Conservation (phyloP, 2,113 vertebrate species). For the Peromyscus leucopus region DNA sequence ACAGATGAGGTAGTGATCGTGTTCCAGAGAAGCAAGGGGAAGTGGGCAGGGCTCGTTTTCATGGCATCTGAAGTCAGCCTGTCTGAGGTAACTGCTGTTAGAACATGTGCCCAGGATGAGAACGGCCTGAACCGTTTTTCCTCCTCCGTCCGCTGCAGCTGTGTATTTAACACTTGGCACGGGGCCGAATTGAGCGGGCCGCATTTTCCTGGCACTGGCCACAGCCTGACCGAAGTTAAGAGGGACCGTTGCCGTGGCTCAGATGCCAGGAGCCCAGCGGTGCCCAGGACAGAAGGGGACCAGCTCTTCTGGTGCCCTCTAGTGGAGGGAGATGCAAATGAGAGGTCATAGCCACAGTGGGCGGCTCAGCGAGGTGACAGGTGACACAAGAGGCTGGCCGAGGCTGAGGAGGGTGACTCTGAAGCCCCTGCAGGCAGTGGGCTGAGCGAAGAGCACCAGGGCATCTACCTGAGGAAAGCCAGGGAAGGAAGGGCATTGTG, state of each 20-base stretch:
- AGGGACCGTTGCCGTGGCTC: no score
- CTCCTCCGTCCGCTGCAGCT: not conserved
- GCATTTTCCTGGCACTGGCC: rapidly evolving
- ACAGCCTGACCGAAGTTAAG: not conserved
- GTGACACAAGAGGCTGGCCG: no score
- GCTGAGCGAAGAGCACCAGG: not conserved
- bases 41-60: not conserved
- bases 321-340: not conserved
- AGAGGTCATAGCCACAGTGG: no score
- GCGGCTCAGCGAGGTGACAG: no score
- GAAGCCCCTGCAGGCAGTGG: not conserved
- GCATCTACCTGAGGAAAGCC: rapidly evolving
- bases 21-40: not conserved
- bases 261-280: not conserved
- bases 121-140: not conserved
- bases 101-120: no score
- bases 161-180: not conserved
- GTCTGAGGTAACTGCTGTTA: not conserved
- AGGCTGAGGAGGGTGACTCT: rapidly evolving
- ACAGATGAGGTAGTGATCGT: not conserved
- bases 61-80: not conserved
- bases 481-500: not conserved
- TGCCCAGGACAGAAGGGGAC: no score
- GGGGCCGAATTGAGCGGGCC: rapidly evolving
- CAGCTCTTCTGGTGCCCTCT: not conserved